Conservation (phyloP, 2,797 vertebrate species). For the Ptychadena robeensis region DNA sequence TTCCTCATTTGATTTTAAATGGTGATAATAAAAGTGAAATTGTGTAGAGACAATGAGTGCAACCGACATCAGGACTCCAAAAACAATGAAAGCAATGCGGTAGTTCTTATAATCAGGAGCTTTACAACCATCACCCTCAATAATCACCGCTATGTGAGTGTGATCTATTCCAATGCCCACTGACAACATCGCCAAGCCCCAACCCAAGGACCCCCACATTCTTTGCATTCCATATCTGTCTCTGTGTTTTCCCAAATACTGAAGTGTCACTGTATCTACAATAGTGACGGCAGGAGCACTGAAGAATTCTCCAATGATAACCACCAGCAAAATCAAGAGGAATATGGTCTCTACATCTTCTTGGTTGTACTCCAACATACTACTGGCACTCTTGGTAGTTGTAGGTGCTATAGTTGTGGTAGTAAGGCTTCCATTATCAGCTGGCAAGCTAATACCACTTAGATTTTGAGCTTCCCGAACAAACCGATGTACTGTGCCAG, state of each 20-base stretch:
- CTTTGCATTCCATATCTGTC: constrained; percentile 95
- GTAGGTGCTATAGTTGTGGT: constrained; percentile 47
- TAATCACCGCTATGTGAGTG: constrained; percentile 75
- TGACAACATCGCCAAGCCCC: constrained; percentile 94
- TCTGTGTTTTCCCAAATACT: constrained; percentile 89
- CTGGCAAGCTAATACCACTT: not conserved
- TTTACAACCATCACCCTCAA: constrained; percentile 82
- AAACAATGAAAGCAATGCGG: constrained; percentile 91
- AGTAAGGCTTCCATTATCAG: constrained; percentile 50
- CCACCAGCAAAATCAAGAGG: constrained; percentile 89
- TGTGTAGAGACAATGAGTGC: constrained; percentile 90
- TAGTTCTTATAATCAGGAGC: constrained; percentile 89
- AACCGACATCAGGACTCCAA: constrained; percentile 91
- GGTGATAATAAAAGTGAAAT: constrained; percentile 85
- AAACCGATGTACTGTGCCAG: constrained; percentile 2
- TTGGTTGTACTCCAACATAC: constrained; percentile 81
- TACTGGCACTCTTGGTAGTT: constrained; percentile 51
- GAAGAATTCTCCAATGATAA: constrained; percentile 97
- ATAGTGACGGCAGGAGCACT: constrained; percentile 95
- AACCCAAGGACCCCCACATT: constrained; percentile 98
- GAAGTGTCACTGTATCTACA: constrained; percentile 93
- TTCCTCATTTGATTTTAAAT: constrained; percentile 69
- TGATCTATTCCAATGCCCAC: constrained; percentile 97
- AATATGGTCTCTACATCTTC: constrained; percentile 89
- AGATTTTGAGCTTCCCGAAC: constrained; percentile 56